Base-by-base conservation (phyloP, 2,888 invertebrate species). In the Trilocha varians region DNA sequence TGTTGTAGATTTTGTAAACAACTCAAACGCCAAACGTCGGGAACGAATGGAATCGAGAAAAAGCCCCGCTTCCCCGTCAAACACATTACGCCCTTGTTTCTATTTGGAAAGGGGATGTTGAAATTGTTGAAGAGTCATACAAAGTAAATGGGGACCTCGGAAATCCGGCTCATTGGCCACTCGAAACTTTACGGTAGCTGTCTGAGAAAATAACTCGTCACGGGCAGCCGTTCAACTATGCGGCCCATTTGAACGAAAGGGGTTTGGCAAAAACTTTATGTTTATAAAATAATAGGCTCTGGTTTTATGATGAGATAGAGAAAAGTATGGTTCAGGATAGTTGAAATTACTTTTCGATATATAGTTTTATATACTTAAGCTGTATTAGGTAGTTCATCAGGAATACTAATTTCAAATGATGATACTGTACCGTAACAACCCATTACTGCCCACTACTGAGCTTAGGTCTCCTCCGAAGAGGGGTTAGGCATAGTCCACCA, bases 41-140 rank as follows among this genome's bases (percentile, higher is more conserved):
- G 35, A 34, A n/a, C 15, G 14, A 40, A 36, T 36, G 36, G 35
- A 36, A 36, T 32, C 18, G 35, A 18, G 40, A 40, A 40, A 40
- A 40, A 32, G 25, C 25, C 40, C 36, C n/a, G 40, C 34, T 18
- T 34, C 40, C 40, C 40, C 34, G 41, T 44, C 46, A 44, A 41
- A 46, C 34, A 42, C 37, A 40, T 43, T 48, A 39, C 16, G 35
- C 40, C 45, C 40, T 72, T 73, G 74, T 75, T 73, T 70, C 68
- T 64, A 69, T 73, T 71, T 74, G 69, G 74, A 58, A 55, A 73
- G 70, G 74, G 74, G 70, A 67, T 62, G 63, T 68, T 67, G 56
- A 68, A 77, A 74, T 74, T 63, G 65, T 72, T 70, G 65, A 70
- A 72, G 71, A 72, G 70, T 71, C 73, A 67, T 72, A 72, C 48